Conservation (phyloP, 2,797 vertebrate species). For the Pseudomugil gertrudae region DNA sequence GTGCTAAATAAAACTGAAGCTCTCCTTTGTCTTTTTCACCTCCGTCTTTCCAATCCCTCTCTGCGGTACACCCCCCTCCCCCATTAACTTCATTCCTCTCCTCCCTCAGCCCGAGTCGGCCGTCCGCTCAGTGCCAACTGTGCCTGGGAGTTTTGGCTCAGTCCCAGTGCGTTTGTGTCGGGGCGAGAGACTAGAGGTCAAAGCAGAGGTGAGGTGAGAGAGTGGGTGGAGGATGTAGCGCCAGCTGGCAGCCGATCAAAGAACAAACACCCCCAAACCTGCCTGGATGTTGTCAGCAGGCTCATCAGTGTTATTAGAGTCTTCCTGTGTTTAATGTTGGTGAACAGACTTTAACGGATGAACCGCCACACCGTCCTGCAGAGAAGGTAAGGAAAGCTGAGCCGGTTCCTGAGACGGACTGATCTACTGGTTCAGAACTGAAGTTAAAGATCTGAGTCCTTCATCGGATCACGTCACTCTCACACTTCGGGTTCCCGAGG, state of each 20-base stretch:
- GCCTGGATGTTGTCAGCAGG: conserved; percentile 31
- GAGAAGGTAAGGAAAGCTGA: not conserved
- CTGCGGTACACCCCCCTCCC: too few relatives aligned
- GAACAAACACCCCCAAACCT: conserved; percentile 48
- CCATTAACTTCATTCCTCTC: conserved; percentile 7
- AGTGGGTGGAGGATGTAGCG: conserved; percentile 49
- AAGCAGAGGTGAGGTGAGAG: conserved; percentile 73
- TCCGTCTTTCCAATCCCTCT: not conserved
- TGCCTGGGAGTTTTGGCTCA: conserved; percentile 73
- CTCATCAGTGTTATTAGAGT: conserved; percentile 7
- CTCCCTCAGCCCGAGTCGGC: conserved; percentile 35
- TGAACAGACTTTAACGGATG: not conserved
- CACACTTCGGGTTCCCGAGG: too few relatives aligned
- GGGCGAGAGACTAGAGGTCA: conserved; percentile 74
- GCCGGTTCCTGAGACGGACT: too few relatives aligned
- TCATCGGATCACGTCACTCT: too few relatives aligned
- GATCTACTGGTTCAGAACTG: too few relatives aligned
- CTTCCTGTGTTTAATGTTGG: not conserved
- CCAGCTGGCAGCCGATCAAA: conserved; percentile 81
- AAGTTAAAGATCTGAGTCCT: too few relatives aligned
- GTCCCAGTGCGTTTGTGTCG: conserved; percentile 58
- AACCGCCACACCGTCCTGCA: not conserved
- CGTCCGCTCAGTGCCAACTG: conserved; percentile 65
- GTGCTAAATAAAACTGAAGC: conserved; percentile 1
- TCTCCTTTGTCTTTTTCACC: conserved; percentile 5